Conservation (phyloP, 2,113 vertebrate genomes). For the Antechinus stuartii region DNA sequence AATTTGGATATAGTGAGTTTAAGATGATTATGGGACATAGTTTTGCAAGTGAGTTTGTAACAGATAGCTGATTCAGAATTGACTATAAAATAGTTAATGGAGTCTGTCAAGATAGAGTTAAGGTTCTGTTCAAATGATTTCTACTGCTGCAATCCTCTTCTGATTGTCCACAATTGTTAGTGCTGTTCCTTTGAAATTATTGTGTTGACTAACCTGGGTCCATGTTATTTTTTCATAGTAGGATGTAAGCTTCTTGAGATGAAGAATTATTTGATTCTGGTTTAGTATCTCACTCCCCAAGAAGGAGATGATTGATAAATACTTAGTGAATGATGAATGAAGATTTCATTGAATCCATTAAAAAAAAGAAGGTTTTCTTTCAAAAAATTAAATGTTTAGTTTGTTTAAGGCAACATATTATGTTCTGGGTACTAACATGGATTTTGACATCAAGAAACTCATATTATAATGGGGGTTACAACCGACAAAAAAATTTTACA, state of each 20-base stretch:
- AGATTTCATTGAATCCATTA: neutral
- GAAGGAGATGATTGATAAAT: neutral
- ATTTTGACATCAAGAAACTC: neutral
- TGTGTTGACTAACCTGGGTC: neutral
- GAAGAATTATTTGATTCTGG: neutral
- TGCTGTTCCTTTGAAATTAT: neutral
- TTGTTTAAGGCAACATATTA: neutral
- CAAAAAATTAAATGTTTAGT: neutral
- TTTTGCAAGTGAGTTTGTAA: neutral
- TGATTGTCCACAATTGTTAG: neutral
- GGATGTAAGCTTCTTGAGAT: neutral
- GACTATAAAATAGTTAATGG: neutral
- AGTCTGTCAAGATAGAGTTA: neutral
- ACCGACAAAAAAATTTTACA: neutral
- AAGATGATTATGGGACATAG: neutral
- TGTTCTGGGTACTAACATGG: neutral
- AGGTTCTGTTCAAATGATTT: neutral
- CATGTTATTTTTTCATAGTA: neutral
- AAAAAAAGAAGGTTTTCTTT: neutral
- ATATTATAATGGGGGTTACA: neutral
- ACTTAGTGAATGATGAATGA: neutral
- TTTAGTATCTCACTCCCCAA: neutral
- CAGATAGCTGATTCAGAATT: neutral
- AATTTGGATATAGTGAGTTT: neutral
- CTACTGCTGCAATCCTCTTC: neutral